Evolutionary conservation across 2,888 invertebrate species (phyloP).

Genomic region (Calliphora vomitoria): DNA sequence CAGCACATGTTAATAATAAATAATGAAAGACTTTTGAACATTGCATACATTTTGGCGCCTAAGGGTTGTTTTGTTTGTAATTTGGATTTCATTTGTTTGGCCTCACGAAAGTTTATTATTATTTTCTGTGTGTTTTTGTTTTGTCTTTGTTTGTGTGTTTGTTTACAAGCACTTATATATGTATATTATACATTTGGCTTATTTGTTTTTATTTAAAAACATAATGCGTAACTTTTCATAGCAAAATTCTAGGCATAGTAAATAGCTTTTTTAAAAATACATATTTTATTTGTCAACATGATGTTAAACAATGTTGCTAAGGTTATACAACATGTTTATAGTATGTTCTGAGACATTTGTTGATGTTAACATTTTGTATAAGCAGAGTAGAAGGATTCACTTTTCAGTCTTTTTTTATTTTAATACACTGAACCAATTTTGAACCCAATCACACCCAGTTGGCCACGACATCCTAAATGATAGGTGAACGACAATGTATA

Average conservation of each 20-base stretch:
- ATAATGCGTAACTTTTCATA: constrained; percentile 30
- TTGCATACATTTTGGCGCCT: constrained; percentile 77
- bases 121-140: constrained; percentile 19
- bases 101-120: constrained; percentile 55
- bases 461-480: too few species aligned
- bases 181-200: constrained; percentile 3
- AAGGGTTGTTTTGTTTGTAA: constrained; percentile 76
- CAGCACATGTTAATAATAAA: constrained; percentile 48
- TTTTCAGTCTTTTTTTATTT: too few species aligned
- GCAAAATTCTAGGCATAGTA: neutral
- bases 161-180: neutral
- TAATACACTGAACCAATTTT: too few species aligned
- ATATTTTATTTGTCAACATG: neutral
- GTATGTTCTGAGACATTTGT: too few species aligned
- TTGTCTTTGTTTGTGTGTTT: constrained; percentile 18
- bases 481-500: too few species aligned
- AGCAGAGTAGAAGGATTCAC: too few species aligned
- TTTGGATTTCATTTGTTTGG: constrained; percentile 70
- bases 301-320: too few species aligned
- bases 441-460: too few species aligned
- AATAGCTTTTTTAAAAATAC: neutral
- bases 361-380: too few species aligned
- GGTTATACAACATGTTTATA: too few species aligned
- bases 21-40: constrained; percentile 73
- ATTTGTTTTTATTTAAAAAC: neutral